phyloP scores from a whole-genome alignment of 2,888 invertebrate species.

The Griposia aprilina region DNA sequence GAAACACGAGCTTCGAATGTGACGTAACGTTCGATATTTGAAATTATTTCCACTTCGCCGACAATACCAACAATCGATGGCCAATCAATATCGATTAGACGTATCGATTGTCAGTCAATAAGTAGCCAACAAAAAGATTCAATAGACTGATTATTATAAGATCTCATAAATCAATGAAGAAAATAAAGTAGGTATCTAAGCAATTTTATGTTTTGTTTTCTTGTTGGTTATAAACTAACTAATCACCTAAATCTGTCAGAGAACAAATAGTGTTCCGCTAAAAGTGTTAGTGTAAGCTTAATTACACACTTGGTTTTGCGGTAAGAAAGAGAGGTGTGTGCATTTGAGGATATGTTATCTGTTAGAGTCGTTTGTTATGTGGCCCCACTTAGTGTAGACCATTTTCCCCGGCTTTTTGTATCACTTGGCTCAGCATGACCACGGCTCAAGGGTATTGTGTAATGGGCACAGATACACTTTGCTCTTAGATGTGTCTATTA shows the following conservation, averaged over 20 bases:
- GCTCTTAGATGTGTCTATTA: constrained; percentile 23
- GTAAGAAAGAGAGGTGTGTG: constrained; percentile 30
- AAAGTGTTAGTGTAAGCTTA: constrained; percentile 26
- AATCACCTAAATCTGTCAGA: constrained; percentile 11
- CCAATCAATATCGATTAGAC: constrained; percentile 32
- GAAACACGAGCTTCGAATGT: constrained; percentile 46
- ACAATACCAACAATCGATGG: constrained; percentile 34
- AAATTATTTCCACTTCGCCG: constrained; percentile 36
- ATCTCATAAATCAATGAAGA: constrained; percentile 11
- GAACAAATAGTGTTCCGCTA: neutral
- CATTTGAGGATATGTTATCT: constrained; percentile 27
- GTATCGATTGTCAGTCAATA: constrained; percentile 37
- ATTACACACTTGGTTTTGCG: constrained; percentile 34
- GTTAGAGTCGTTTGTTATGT: constrained; percentile 46
- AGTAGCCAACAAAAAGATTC: constrained; percentile 38
- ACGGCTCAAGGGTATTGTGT: constrained; percentile 33
- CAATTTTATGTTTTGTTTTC: neutral
- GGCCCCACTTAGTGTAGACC: constrained; percentile 26
- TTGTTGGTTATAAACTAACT: neutral
- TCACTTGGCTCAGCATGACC: constrained; percentile 10
- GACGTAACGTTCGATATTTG: constrained; percentile 51
- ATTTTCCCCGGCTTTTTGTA: constrained; percentile 49
- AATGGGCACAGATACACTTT: constrained; percentile 38
- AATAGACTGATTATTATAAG: constrained; percentile 25
- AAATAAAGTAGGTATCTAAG: neutral